Conservation (phyloP, 2,113 vertebrate species). For the Dicentrarchus labrax region DNA sequence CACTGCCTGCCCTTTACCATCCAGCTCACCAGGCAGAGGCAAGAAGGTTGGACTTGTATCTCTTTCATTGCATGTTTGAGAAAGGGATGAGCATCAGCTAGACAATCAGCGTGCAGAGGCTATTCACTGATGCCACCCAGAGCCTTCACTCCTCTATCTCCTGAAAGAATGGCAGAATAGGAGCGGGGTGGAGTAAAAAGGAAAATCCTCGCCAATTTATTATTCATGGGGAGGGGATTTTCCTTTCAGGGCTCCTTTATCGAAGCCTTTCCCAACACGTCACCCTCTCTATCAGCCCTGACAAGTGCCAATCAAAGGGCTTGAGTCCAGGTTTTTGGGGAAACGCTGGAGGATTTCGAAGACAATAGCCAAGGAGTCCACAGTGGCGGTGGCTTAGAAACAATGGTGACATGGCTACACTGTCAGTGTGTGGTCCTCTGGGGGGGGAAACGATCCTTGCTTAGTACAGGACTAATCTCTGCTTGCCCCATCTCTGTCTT, state of each 20-base stretch:
- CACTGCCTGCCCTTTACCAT: slow-evolving; percentile 47
- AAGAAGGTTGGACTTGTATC: slow-evolving; percentile 86
- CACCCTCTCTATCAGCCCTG: slow-evolving; percentile 92
- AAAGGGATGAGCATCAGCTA: slow-evolving; percentile 89
- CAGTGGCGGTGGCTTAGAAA: slow-evolving; percentile 77
- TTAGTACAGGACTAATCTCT: slow-evolving; percentile 94
- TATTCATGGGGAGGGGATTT: slow-evolving; percentile 90
- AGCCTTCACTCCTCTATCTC: slow-evolving; percentile 85
- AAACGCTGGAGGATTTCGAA: slow-evolving; percentile 79
- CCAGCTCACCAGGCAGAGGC: slow-evolving; percentile 86
- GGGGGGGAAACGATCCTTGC: slow-evolving; percentile 81
- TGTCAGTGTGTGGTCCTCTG: slow-evolving; percentile 97
- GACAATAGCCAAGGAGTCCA: slow-evolving; percentile 80
- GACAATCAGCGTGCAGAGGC: slow-evolving; percentile 86
- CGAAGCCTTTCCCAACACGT: slow-evolving; percentile 84
- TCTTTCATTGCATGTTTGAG: slow-evolving; percentile 88
- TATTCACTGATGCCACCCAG: slow-evolving; percentile 91
- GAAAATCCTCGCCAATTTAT: slow-evolving; percentile 83
- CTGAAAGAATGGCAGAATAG: slow-evolving; percentile 67
- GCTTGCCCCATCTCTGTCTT: slow-evolving; percentile 85
- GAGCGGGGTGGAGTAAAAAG: slow-evolving; percentile 82
- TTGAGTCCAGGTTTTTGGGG: slow-evolving; percentile 79
- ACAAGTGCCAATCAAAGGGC: slow-evolving; percentile 98
- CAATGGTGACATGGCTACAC: slow-evolving; percentile 88
- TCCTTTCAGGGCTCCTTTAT: slow-evolving; percentile 87